Evolutionary conservation across 2,113 vertebrate genomes (phyloP), one percentile per base, ranked within the genome.

Genomic region (Phylloscopus trochilus): DNA sequence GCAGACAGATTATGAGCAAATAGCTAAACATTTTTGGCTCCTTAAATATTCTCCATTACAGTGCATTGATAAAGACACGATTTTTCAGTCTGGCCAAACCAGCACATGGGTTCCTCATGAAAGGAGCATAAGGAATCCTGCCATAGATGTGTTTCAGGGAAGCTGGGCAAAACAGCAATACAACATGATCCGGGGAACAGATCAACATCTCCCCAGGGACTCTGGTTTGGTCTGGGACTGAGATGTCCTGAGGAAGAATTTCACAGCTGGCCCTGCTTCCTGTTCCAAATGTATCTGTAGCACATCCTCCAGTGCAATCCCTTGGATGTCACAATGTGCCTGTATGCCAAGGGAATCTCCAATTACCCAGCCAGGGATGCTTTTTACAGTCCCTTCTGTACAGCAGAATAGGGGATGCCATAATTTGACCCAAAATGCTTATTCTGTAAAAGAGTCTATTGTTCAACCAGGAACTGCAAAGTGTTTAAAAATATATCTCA

Each of bases 191-290:
- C 47, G n/a, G 41, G 70, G 77, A 93, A 69, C 22, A 58, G 62
- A 92, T 60, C n/a, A 95, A 31, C 53, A 46, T 53, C 7, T 12
- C 69, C 28, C 28, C 21, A 66, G 74, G 69, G 89, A 80, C 53
- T 68, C 64, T 58, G 67, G 30, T 70, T 89, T 74, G 76, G 52
- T 74, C 91, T 92, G 89, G 43, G 73, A 68, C 58, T 73, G 64
- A 75, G 41, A 79, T 72, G 81, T 87, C 87, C 69, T 11, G 10
- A 82, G 56, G 73, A 90, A 87, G 49, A 73, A 87, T 79, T 93
- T 75, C 53, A 82, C 95, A 95, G 62, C 83, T 97, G 89, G 69
- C 49, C 51, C 77, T 9, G 3, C 39, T 94, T 96, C 83, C 60
- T 95, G 80, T 88, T 70, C 59, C 72, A 90, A 86, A 83, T 66